Evolutionary conservation across 2,888 invertebrate species (phyloP).

Genomic region (Hypomecis punctinalis): DNA sequence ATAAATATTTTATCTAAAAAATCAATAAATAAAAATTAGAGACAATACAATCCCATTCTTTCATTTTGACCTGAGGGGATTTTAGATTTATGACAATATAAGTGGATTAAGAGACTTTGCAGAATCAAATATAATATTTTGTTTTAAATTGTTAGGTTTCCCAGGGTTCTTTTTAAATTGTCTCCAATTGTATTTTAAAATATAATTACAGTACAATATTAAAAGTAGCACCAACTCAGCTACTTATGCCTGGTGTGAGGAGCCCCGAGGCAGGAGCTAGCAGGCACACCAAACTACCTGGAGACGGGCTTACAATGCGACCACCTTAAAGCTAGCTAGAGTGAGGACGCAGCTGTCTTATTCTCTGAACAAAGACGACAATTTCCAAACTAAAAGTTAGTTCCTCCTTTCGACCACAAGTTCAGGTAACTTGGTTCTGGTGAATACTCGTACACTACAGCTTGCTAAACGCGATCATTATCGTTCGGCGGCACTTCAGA

Average conservation of each 20-base stretch:
- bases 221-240: background rate
- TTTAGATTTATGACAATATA: too few species aligned
- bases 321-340: background rate
- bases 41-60: too few species aligned
- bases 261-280: background rate
- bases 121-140: too few species aligned
- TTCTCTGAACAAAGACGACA: background rate
- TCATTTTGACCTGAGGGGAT: too few species aligned
- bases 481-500: slow-evolving; percentile 71
- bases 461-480: slow-evolving; percentile 50
- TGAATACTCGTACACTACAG: slow-evolving; percentile 39
- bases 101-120: too few species aligned
- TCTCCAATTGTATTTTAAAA: background rate
- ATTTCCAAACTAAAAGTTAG: background rate
- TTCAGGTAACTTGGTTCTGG: background rate
- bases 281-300: background rate
- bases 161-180: too few species aligned
- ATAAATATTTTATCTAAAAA: slow-evolving; percentile 30
- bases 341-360: background rate
- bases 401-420: background rate
- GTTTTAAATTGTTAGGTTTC: too few species aligned
- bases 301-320: background rate
- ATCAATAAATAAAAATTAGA: slow-evolving; percentile 25
- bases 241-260: too few species aligned
- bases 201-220: background rate